Conservation (phyloP, 1,140 invertebrate genomes). For the Drosophila mayri region DNA sequence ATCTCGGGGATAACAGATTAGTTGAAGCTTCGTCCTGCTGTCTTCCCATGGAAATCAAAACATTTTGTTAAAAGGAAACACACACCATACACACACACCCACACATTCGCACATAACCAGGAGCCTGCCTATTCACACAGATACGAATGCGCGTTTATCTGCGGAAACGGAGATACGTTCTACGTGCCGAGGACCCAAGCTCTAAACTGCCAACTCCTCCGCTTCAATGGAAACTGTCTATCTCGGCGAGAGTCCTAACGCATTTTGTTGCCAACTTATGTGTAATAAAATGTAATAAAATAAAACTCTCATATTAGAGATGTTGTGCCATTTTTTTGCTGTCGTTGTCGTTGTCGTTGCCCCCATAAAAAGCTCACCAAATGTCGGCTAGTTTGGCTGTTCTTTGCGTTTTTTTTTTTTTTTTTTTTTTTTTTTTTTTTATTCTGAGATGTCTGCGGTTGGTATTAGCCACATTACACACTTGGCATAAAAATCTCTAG, state of each 20-base stretch:
- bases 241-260: constrained; percentile 34
- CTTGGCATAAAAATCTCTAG: constrained; percentile 15
- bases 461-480: constrained; percentile 62
- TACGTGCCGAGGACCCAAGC: constrained; percentile 65
- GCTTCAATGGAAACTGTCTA: constrained; percentile 40
- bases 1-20: constrained; percentile 75
- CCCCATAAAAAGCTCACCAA: constrained; percentile 61
- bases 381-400: constrained; percentile 53
- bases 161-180: constrained; percentile 76
- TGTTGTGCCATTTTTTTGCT: constrained; percentile 53
- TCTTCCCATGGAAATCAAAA: constrained; percentile 78
- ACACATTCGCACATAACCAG: constrained; percentile 14
- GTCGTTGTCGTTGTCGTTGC: constrained; percentile 6
- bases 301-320: constrained; percentile 80
- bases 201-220: constrained; percentile 69
- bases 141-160: constrained; percentile 73
- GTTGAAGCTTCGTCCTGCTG: constrained; percentile 66
- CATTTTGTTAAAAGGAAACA: constrained; percentile 79
- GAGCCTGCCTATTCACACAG: constrained; percentile 72
- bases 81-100: constrained; percentile 7
- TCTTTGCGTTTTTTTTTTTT: constrained; percentile 5
- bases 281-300: constrained; percentile 83
- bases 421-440: constrained; percentile 6
- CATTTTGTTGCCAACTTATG: constrained; percentile 76
- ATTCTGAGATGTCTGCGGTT: constrained; percentile 19